A percentile compares a stretch with the other conserved stretches of the same genome.
phyloP scores from a whole-genome alignment of 2,113 vertebrate genomes.

The Plotosus lineatus region DNA sequence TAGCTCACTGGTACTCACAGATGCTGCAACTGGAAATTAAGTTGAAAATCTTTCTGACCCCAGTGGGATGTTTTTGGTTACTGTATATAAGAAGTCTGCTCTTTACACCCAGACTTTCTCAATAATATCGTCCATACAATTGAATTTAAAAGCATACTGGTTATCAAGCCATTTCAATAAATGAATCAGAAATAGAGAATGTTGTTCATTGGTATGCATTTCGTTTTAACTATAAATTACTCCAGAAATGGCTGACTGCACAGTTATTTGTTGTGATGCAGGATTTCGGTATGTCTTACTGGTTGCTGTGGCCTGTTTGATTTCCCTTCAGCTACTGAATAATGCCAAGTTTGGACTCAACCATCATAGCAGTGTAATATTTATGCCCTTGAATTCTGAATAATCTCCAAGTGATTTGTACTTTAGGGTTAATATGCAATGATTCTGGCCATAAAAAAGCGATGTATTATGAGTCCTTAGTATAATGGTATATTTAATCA shows the following conservation, averaged over 20 bases:
- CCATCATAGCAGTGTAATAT: background rate
- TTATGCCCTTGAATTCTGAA: background rate
- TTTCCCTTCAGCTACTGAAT: background rate
- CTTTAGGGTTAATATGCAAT: background rate
- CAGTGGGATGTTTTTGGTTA: conserved; percentile 19
- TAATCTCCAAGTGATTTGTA: conserved; percentile 4
- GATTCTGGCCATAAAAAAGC: background rate
- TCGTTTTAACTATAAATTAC: conserved; percentile 10
- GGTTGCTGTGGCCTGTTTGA: background rate
- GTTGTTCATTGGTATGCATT: conserved; percentile 11
- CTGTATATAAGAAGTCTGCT: conserved; percentile 10
- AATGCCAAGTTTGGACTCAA: background rate
- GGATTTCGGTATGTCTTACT: background rate
- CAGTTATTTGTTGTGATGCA: background rate
- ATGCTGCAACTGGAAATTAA: conserved; percentile 4
- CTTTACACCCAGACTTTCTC: conserved; percentile 6
- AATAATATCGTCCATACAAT: conserved; percentile 18
- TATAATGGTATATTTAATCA: background rate
- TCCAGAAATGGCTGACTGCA: background rate
- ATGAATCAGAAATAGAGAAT: conserved; percentile 13
- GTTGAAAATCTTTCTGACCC: conserved; percentile 24
- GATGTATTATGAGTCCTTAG: background rate
- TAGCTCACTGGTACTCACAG: conserved; percentile 9
- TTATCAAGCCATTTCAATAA: background rate
- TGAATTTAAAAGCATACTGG: conserved; percentile 17